A percentile compares a stretch with the other conserved stretches of the same genome.
Evolutionary conservation across 2,113 vertebrate genomes (phyloP).

Genomic region (Murina feae): DNA sequence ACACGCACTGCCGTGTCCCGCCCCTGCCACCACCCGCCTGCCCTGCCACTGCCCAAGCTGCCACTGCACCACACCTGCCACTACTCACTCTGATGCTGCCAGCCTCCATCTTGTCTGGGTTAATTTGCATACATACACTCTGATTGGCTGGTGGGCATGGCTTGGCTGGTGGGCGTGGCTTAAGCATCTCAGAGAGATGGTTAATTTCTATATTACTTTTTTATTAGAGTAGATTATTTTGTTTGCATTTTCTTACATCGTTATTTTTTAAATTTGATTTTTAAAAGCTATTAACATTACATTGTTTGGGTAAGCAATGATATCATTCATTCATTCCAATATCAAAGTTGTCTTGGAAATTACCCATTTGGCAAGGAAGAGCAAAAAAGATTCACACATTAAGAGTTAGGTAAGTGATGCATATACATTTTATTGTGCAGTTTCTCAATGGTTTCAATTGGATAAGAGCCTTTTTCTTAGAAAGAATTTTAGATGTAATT

Average conservation of each 20-base stretch:
- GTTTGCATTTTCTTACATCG: neutral
- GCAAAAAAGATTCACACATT: neutral
- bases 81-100: no score
- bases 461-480: neutral
- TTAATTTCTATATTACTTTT: no score
- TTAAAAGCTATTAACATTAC: neutral
- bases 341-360: neutral
- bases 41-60: no score
- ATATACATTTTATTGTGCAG: neutral
- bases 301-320: neutral
- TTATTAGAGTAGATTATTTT: no score
- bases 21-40: no score
- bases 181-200: no score
- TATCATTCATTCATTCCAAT: neutral
- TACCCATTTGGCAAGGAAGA: neutral
- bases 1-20: no score
- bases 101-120: no score
- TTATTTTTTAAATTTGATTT: neutral
- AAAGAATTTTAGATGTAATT: neutral
- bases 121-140: no score
- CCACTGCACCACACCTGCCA: no score
- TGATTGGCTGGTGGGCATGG: no score
- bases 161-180: no score
- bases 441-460: neutral
- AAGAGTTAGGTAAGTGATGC: neutral